Conservation (phyloP, 2,113 vertebrate genomes). For the Myocastor coypus region DNA sequence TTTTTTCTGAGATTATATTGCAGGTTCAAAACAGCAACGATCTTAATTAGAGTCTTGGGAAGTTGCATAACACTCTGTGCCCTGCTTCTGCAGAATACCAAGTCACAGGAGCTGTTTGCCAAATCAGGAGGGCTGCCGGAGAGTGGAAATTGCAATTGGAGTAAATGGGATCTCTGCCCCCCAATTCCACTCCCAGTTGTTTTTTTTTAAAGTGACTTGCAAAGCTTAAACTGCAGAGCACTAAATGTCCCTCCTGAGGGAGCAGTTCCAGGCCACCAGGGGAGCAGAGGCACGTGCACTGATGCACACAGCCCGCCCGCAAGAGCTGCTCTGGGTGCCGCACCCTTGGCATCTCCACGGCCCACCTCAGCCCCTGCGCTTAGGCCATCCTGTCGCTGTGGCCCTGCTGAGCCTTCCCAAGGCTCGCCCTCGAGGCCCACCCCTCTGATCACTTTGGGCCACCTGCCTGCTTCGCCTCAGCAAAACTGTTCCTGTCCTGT, state of each 20-base stretch:
- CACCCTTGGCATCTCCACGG: background rate
- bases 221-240: conserved; percentile 63
- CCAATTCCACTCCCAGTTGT: background rate
- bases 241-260: conserved; percentile 51
- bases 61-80: background rate
- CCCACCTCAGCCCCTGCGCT: background rate
- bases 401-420: rapidly evolving
- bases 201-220: conserved; percentile 37
- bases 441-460: background rate
- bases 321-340: rapidly evolving
- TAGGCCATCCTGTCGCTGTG: rapidly evolving
- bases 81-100: background rate
- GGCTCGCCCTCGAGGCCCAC: background rate
- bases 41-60: conserved; percentile 65
- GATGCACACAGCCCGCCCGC: conserved; percentile 14
- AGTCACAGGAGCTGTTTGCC: background rate
- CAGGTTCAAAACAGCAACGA: conserved; percentile 61
- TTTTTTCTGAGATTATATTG: conserved; percentile 68
- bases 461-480: background rate
- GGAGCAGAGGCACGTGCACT: conserved; percentile 29
- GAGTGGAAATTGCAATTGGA: conserved; percentile 46
- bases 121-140: background rate
- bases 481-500: background rate
- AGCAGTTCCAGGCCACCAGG: background rate
- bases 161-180: conserved; percentile 42